Evolutionary conservation across 2,888 invertebrate species (phyloP).

Genomic region (Himalopsyche tibetana): DNA sequence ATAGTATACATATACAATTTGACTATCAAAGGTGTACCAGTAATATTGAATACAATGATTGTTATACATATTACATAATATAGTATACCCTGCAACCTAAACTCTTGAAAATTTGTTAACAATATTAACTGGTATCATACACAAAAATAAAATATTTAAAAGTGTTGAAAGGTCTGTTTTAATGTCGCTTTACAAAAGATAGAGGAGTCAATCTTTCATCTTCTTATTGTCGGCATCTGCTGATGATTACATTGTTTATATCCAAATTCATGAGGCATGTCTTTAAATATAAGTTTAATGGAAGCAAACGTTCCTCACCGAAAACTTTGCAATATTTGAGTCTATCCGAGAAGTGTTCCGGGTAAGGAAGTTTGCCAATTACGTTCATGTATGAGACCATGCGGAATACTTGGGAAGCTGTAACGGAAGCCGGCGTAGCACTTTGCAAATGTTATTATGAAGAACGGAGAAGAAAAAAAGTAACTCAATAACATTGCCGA

Average conservation of each 20-base stretch:
- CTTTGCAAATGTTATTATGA: conserved; percentile 34
- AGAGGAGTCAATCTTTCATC: too few species aligned
- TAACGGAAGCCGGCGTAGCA: not conserved
- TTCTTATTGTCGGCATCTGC: too few species aligned
- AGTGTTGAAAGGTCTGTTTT: too few species aligned
- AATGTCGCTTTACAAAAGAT: too few species aligned
- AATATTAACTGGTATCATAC: too few species aligned
- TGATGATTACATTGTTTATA: not conserved
- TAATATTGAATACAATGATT: too few species aligned
- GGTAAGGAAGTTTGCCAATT: conserved; percentile 30
- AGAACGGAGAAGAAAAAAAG: conserved; percentile 20
- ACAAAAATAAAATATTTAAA: too few species aligned
- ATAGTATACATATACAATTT: too few species aligned
- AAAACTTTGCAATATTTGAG: conserved; percentile 34
- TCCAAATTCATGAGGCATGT: conserved; percentile 11
- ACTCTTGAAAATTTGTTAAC: too few species aligned
- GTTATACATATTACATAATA: too few species aligned
- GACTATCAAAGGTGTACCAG: too few species aligned
- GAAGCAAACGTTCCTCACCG: not conserved
- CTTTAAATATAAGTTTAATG: conserved; percentile 19
- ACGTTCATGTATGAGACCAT: conserved; percentile 10
- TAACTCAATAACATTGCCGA: conserved; percentile 9
- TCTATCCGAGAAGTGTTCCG: conserved; percentile 11
- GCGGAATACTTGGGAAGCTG: conserved; percentile 30
- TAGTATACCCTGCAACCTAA: too few species aligned